These are phyloP conservation scores for Leptopilina myrica DNA, from an alignment of 2,888 invertebrate genomes.

Conservation along the genomic window DNA sequence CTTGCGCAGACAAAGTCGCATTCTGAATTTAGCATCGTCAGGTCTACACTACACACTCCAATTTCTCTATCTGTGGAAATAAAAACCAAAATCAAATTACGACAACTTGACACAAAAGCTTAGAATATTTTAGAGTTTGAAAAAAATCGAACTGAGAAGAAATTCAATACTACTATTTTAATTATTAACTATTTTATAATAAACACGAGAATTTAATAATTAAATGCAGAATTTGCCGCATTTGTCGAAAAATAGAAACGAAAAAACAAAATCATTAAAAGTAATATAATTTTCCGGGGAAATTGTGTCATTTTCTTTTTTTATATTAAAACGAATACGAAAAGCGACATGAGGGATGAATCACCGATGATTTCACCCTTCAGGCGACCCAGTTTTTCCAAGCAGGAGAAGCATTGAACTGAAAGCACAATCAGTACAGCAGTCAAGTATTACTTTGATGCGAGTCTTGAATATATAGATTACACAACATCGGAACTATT, in stretches of 20 bases:
- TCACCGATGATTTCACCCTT: slow-evolving; percentile 14
- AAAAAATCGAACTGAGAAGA: no score
- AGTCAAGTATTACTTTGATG: slow-evolving; percentile 26
- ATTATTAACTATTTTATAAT: no score
- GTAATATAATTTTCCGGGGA: not conserved
- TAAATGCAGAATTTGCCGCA: no score
- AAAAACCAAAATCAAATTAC: slow-evolving; percentile 3
- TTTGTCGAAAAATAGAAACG: no score
- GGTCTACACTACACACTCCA: not conserved
- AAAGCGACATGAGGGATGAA: not conserved
- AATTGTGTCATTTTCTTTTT: slow-evolving; percentile 27
- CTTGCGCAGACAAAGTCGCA: not conserved
- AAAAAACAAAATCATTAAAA: no score
- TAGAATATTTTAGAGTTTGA: no score
- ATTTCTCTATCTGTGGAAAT: not conserved
- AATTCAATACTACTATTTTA: no score
- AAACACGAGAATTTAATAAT: no score
- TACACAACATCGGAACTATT: slow-evolving; percentile 21
- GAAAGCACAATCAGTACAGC: slow-evolving; percentile 37
- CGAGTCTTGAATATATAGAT: not conserved
- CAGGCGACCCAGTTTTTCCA: slow-evolving; percentile 16
- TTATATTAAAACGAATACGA: not conserved
- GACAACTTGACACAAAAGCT: no score
- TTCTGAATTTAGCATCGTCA: slow-evolving; percentile 6
- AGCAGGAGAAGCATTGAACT: slow-evolving; percentile 33